These are phyloP conservation scores for Macroglossus sobrinus DNA, from an alignment of 2,113 vertebrate species.

Conservation along the genomic window DNA sequence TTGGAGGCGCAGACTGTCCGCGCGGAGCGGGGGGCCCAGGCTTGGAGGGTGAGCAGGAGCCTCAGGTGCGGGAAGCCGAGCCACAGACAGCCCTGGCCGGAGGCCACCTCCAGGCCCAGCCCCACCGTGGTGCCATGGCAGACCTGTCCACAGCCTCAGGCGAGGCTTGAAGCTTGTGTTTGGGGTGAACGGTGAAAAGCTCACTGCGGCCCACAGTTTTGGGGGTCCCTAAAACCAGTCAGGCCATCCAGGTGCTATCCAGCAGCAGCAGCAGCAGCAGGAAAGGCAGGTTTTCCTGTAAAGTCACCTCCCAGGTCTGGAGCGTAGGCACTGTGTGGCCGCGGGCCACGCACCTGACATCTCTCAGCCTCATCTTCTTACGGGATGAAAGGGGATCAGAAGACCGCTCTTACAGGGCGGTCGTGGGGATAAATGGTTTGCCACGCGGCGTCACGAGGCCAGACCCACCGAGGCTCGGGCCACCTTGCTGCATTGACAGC, in stretches of 20 bases:
- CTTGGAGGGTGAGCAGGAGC: neutral
- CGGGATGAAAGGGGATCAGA: neutral
- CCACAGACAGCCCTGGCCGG: neutral
- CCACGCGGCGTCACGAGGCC: neutral
- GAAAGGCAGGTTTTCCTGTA: neutral
- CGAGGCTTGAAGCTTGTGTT: neutral
- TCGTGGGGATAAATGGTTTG: neutral
- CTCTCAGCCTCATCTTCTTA: neutral
- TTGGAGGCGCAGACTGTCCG: neutral
- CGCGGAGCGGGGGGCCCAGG: neutral
- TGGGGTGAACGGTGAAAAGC: neutral
- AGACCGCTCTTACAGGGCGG: neutral
- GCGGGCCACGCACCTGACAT: neutral
- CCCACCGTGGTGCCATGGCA: rapidly evolving
- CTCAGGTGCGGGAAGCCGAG: neutral
- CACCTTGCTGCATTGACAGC: neutral
- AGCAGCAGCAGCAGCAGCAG: neutral
- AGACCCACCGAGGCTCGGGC: neutral
- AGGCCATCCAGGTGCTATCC: neutral
- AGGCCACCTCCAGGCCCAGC: neutral
- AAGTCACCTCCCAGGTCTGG: neutral
- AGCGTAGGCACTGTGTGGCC: neutral
- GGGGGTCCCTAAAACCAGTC: neutral
- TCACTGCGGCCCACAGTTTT: neutral
- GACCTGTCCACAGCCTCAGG: neutral